A percentile compares a stretch with the other conserved stretches of the same genome.
Conservation (phyloP, 64 coral and sea anemone species). For the Montipora cactus region DNA sequence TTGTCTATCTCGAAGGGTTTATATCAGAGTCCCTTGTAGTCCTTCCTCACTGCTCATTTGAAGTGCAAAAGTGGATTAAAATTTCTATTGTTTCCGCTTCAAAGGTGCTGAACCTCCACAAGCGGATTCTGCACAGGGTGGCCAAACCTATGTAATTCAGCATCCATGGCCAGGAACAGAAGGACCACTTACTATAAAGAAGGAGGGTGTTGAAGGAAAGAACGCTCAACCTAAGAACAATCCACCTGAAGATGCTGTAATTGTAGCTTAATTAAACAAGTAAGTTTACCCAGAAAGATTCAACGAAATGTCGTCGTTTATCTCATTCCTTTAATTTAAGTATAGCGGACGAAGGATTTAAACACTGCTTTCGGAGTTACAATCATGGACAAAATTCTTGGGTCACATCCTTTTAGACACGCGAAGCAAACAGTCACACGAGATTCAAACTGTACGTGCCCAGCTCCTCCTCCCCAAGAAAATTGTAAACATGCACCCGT, state of each 20-base stretch:
- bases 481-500: too few species aligned
- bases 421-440: too few species aligned
- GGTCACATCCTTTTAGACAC: too few species aligned
- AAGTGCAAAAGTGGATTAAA: too few species aligned
- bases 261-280: constrained; percentile 2
- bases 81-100: background rate
- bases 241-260: background rate
- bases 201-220: constrained; percentile 34
- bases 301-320: background rate
- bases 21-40: too few species aligned
- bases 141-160: constrained; percentile 35
- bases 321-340: background rate
- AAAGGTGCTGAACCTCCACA: background rate
- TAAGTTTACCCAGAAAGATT: background rate
- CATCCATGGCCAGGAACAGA: constrained; percentile 35
- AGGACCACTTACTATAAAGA: constrained; percentile 38
- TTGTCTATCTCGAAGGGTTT: too few species aligned
- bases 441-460: too few species aligned
- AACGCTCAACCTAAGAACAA: constrained; percentile 2
- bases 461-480: too few species aligned
- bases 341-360: too few species aligned
- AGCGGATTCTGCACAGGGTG: constrained; percentile 6
- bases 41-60: too few species aligned
- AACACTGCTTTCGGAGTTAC: too few species aligned
- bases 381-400: too few species aligned